A percentile compares a stretch with the other conserved stretches of the same genome.
phyloP scores from a whole-genome alignment of 2,113 vertebrate species.

The Capreolus pygargus region DNA sequence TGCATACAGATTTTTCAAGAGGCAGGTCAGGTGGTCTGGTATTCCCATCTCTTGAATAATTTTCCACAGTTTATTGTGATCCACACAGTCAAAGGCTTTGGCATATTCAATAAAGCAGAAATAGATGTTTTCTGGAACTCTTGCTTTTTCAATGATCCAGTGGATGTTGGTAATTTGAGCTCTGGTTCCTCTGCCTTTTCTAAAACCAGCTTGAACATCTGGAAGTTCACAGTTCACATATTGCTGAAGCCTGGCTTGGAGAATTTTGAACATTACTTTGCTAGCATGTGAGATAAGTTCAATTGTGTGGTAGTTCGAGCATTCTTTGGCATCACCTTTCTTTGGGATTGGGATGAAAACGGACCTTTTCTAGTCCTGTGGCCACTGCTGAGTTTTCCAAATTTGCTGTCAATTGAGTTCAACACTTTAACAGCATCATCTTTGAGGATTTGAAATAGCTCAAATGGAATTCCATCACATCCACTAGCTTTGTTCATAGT shows the following conservation, averaged over 20 bases:
- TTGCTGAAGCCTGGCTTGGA: not conserved
- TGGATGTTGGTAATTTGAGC: too few relatives aligned
- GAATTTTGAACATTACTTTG: not conserved
- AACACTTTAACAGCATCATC: too few relatives aligned
- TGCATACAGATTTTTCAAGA: not conserved
- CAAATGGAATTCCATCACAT: too few relatives aligned
- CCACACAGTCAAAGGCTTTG: not conserved
- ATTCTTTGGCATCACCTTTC: not conserved
- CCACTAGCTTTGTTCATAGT: too few relatives aligned
- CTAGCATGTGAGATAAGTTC: too few relatives aligned
- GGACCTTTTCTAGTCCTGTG: fast-evolving
- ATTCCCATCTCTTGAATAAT: not conserved
- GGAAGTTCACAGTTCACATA: not conserved
- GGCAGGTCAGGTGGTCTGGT: not conserved
- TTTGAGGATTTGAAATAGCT: too few relatives aligned
- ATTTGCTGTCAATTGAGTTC: too few relatives aligned
- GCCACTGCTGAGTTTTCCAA: not conserved
- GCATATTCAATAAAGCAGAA: too few relatives aligned
- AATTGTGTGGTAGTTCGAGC: not conserved
- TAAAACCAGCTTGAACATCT: not conserved
- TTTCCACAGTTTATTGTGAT: not conserved
- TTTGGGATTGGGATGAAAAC: not conserved
- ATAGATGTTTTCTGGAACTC: too few relatives aligned
- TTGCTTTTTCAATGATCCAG: too few relatives aligned
- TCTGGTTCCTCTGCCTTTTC: not conserved